Evolutionary conservation across 2,797 vertebrate genomes (phyloP).

Genomic region (Sebastes variabilis): DNA sequence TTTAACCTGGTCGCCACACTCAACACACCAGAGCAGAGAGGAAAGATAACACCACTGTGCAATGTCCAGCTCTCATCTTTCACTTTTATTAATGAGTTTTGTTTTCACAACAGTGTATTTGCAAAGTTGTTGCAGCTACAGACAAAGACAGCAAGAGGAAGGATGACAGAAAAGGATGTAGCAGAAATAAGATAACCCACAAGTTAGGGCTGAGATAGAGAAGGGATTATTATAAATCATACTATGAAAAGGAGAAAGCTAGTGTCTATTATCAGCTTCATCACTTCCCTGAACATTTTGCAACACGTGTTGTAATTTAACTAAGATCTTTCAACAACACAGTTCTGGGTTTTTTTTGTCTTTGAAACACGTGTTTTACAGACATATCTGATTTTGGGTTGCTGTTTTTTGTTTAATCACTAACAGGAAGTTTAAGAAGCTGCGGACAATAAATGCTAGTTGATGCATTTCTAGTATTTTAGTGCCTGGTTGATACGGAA

Average conservation of each 20-base stretch:
- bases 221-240: neutral
- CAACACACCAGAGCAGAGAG: too few species aligned
- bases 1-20: slow-evolving; percentile 12
- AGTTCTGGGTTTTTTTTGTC: neutral
- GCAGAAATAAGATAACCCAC: neutral
- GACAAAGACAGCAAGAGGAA: neutral
- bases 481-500: neutral
- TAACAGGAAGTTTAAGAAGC: neutral
- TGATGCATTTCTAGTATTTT: neutral
- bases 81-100: neutral
- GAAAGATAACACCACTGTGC: neutral
- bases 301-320: neutral
- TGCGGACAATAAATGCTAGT: neutral
- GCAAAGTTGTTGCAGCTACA: neutral
- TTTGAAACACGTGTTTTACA: neutral
- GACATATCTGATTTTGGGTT: neutral
- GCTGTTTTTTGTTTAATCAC: neutral
- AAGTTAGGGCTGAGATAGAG: neutral
- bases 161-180: neutral
- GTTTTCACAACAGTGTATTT: neutral
- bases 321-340: neutral
- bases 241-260: neutral
- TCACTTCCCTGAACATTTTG: neutral
- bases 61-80: neutral
- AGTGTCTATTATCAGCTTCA: neutral